Percentiles rank a stretch among this genome's conserved stretches.
Conservation (phyloP, 2,888 invertebrate species). For the Phengaris arion region DNA sequence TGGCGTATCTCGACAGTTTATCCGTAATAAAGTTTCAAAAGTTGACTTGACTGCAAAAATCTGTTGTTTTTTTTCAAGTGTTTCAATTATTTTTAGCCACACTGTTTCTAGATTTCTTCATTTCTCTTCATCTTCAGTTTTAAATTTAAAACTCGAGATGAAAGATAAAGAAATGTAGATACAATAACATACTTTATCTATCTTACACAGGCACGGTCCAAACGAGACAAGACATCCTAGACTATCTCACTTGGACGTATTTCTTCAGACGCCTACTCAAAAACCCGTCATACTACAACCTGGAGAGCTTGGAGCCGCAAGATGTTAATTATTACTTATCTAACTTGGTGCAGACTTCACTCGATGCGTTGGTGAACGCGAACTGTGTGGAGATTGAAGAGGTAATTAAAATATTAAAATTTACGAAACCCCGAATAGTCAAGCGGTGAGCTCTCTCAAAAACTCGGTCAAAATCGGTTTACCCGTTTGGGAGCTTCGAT, state of each 20-base stretch:
- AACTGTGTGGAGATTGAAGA: conserved; percentile 89
- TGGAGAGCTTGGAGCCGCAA: conserved; percentile 84
- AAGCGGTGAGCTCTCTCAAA: too few species aligned
- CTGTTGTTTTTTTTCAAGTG: too few species aligned
- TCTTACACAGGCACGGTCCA: conserved; percentile 87
- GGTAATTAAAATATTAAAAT: conserved; percentile 59
- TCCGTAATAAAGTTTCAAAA: too few species aligned
- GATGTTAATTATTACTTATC: conserved; percentile 88
- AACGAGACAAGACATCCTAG: conserved; percentile 94
- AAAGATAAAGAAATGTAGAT: not conserved
- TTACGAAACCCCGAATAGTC: too few species aligned
- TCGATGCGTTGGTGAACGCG: conserved; percentile 85
- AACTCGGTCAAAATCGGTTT: too few species aligned
- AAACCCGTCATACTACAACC: conserved; percentile 94
- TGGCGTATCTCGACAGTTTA: too few species aligned
- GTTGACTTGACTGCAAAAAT: too few species aligned
- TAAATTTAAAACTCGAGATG: too few species aligned
- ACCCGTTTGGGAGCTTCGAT: too few species aligned
- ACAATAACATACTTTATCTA: not conserved
- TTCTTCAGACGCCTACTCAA: conserved; percentile 95
- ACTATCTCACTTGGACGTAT: conserved; percentile 99
- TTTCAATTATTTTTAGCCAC: too few species aligned
- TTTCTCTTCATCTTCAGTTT: too few species aligned
- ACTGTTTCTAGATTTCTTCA: too few species aligned
- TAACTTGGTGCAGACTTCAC: conserved; percentile 87